Base-by-base conservation (phyloP, 2,113 vertebrate genomes). In the Coptodon rendalli region DNA sequence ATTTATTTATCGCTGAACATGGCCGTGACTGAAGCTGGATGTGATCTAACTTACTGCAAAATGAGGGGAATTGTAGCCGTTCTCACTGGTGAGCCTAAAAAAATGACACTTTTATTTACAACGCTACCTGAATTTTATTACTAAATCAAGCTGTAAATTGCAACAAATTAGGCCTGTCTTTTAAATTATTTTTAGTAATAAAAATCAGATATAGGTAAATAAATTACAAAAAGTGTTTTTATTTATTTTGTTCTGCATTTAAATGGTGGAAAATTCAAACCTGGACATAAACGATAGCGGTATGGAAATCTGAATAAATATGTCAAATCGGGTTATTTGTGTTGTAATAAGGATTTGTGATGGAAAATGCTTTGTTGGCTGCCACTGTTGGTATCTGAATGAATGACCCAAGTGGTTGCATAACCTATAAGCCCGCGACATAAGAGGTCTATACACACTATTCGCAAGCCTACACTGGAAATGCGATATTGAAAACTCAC, bases 41-140 rank as follows among this genome's bases (percentile, higher is more conserved):
- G 96, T 22, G 96, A 97, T 22, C 85, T 97, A 7, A 97, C 96
- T 24, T 97, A 97, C 92, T 97, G 96, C 95, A 97, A 91, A 73
- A 97, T 97, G 96, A 94, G 97, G 84, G 96, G 96, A 7, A 96
- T 97, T 56, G 95, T 96, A 1, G 68, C 95, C 0, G 95, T 97
- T 43, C 94, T 97, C 7, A 94, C 96, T 76, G 96, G 97, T 97
- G 95, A 92, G 96, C 81, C 12, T 63, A 56, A 29, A 3, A n/a
- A 34, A 50, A 66, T 27, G 0, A 59, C 31, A 13, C 29, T 19
- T 59, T 6, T 16, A 3, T 36, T 6, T 12, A 16, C 12, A 34
- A 36, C 13, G 29, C 0, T 27, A 38, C 24, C 16, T 4, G 11
- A 34, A 9, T 31, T 48, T 6, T 6, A 40, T 53, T 27, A 43